These are phyloP conservation scores for Philotrypesis tridentata DNA, from an alignment of 1,140 invertebrate genomes.

Conservation along the genomic window DNA sequence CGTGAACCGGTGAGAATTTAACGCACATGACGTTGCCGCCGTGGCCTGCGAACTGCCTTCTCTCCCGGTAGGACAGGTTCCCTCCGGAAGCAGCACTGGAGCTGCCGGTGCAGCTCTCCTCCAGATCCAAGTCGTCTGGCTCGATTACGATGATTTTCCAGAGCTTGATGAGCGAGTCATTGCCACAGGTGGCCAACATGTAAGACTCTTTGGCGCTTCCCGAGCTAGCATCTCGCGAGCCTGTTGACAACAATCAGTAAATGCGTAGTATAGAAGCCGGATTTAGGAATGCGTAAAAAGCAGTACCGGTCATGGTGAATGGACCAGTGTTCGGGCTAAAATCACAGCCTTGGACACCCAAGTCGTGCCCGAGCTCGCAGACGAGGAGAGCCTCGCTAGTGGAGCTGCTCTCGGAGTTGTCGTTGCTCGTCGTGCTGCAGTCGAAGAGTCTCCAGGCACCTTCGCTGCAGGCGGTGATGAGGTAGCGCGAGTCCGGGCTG, in stretches of 20 bases:
- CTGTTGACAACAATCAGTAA: conserved; percentile 51
- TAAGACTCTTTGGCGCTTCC: conserved; percentile 67
- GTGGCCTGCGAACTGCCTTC: conserved; percentile 70
- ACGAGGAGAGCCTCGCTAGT: conserved; percentile 57
- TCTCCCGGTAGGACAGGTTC: conserved; percentile 53
- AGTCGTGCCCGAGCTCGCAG: conserved; percentile 79
- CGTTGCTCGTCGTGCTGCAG: no score
- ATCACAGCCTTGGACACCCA: conserved; percentile 81
- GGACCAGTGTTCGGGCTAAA: conserved; percentile 75
- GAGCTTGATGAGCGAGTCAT: conserved; percentile 82
- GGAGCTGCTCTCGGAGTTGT: not conserved
- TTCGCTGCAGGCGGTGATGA: conserved; percentile 79
- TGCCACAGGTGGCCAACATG: conserved; percentile 81
- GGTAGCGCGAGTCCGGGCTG: conserved; percentile 78
- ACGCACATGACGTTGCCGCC: conserved; percentile 78
- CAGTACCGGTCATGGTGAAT: conserved; percentile 61
- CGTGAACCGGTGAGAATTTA: conserved; percentile 74
- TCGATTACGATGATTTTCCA: conserved; percentile 77
- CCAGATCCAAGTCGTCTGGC: conserved; percentile 12
- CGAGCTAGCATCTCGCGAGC: conserved; percentile 52
- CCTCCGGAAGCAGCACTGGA: not conserved
- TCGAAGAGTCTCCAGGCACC: conserved; percentile 76
- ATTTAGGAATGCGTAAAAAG: no score
- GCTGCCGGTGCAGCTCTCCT: conserved; percentile 17
- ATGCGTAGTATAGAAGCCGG: no score